Base-by-base conservation (phyloP, 2,797 vertebrate genomes). In the Cottoperca gobio region DNA sequence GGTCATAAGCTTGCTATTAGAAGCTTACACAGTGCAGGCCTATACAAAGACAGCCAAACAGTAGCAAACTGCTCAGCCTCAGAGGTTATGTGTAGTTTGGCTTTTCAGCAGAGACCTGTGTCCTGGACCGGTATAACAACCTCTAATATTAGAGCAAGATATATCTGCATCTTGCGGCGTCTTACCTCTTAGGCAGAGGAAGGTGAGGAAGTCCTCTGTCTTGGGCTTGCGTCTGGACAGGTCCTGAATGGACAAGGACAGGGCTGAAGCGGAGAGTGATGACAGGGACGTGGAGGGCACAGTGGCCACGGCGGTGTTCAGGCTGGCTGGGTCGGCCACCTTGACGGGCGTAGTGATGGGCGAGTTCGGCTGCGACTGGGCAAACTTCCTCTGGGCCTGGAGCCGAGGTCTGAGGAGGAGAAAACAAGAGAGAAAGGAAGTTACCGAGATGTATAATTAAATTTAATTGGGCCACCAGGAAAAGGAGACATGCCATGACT, bases 181-280 rank as follows among this genome's bases (percentile, higher is more conserved):
- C 76, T 90, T 95, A 99, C 98, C 98, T 98, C 98, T 95, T 92
- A 99, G 97, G 95, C 98, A 99, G 93, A 99, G 97, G 94, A 99
- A 99, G 68, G 98, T 99, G 89, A 99, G 97, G 92, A 99, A 99
- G 95, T 99, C 98, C 95, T 99, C 98, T 10, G 98, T 99, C 95
- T 99, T 99, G 92, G 98, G 98, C 89, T 99, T 99, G 94, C 97
- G 96, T 89, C 97, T 96, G 85, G 97, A 97, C 95, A 99, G 96
- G 95, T 99, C 98, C 86, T 97, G 97, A 84, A 99, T 97, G 76
- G 97, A 97, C 70, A 96, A 94, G 86, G 95, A 95, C 71, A 96
- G 96, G 61, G 96, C 89, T 3, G 89, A 89, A 0, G 89, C 55
- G 50, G 91, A 74, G 57, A 91, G 81, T 6, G 85, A 84, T 0